Base-by-base conservation (phyloP, 2,113 vertebrate genomes). In the Apteryx mantelli region DNA sequence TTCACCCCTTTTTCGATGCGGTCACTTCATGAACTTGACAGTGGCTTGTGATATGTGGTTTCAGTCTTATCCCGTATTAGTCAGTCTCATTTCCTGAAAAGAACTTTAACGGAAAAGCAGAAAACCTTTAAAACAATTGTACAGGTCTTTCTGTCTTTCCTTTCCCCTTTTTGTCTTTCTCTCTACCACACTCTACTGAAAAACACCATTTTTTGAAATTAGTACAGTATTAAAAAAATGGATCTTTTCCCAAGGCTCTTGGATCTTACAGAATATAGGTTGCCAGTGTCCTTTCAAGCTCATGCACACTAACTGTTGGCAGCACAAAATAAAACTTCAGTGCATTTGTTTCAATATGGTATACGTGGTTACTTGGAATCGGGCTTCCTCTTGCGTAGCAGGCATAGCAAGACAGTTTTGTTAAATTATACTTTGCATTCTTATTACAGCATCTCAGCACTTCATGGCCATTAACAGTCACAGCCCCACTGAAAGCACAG, bases 71-170 rank as follows among this genome's bases (percentile, higher is more conserved):
- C 46, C 46, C 75, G n/a, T 80, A 71, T 68, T 65, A 93, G 48
- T 36, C 79, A 88, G 64, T 83, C 78, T 78, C 32, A 46, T 91
- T 96, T 93, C 89, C 89, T 90, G 85, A 66, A 91, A 77, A 96
- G 60, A 96, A 81, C 50, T 86, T 7, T 48, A 94, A 83, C 0
- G 1, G 75, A 96, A 92, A 87, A 94, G 55, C 24, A 96, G 50
- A 93, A 97, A 89, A 86, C 5, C 40, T 92, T 74, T 53, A 88
- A 42, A 93, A 80, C 0, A 0, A 89, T 34, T 76, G 24, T 19
- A 92, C 2, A 2, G 18, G 9, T 80, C 56, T 16, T 93, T 46
- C 48, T 82, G 38, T 60, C 80, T 61, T 87, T 63, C 88, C 52
- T 76, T 82, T 82, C 34, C 53, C 34, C 15, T 53, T 91, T 91